Evolutionary conservation across 2,797 vertebrate species (phyloP), one percentile per base, ranked within the genome.

Genomic region (Parotocinclus haroldoi): DNA sequence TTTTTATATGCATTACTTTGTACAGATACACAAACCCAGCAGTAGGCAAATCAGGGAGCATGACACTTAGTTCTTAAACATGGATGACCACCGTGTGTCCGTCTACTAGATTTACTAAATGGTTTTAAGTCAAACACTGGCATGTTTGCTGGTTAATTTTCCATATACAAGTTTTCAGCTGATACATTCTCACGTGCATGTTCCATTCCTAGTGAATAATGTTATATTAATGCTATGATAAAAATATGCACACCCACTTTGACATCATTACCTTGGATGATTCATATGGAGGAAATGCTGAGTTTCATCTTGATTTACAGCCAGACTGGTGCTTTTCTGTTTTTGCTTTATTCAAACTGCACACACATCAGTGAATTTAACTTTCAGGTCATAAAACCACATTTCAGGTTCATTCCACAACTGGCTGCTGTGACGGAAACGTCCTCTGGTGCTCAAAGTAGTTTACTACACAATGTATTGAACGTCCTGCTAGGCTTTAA

Each of bases 341-440:
- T 42, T 42, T 7, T 54, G 54, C 44, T 39, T 42, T 56, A 57
- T 44, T 38, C 17, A 40, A 54, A 8, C 46, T 16, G 46, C 37
- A 66, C 60, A 59, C 13, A 42, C 39, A 16, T 12, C 51, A 48
- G 56, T 66, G 57, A 42, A 40, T 58, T 59, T 71, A 38, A 50
- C 44, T 38, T 38, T 54, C 16, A 40, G 37, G 58, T 54, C 57
- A 56, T 56, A 58, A 59, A 56, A 63, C 46, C 48, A 71, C 63
- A 70, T 59, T 68, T 72, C 66, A 75, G 66, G 69, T 78, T 55
- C 55, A 66, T 72, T 74, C 62, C 72, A 52, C 62, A 69, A 66
- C 66, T 52, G 45, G 67, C 71, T 69, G 60, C 61, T 66, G 63
- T 68, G 53, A 69, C 42, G 37, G 49, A 66, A 53, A 56, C 56